Percentiles rank a stretch among this genome's conserved stretches.
Evolutionary conservation across 1,140 invertebrate genomes (phyloP).

Genomic region (Cyclargus thomasi): DNA sequence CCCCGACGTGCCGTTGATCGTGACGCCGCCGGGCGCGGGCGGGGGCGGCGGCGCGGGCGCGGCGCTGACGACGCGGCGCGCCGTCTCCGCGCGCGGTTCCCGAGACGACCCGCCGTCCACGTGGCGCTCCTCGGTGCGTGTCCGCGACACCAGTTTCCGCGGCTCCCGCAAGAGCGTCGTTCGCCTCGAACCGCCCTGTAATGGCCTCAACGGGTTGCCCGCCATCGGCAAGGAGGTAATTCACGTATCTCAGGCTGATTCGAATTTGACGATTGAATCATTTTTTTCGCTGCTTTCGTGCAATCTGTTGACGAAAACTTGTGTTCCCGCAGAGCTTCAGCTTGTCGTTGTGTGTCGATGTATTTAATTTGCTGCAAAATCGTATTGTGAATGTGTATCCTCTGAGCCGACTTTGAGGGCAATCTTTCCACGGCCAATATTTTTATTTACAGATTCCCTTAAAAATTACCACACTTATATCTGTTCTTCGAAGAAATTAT

Average conservation of each 20-base stretch:
- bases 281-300: conserved; percentile 20
- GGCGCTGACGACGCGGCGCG: conserved; percentile 52
- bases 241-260: conserved; percentile 51
- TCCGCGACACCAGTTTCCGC: conserved; percentile 77
- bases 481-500: not conserved
- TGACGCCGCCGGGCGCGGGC: conserved; percentile 50
- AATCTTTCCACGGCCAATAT: conserved; percentile 18
- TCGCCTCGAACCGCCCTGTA: conserved; percentile 77
- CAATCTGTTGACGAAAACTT: conserved; percentile 16
- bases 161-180: conserved; percentile 77
- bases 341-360: conserved; percentile 33
- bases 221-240: conserved; percentile 76
- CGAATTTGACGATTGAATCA: conserved; percentile 31
- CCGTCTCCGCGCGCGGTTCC: conserved; percentile 55
- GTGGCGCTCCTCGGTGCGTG: conserved; percentile 77
- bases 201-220: conserved; percentile 74
- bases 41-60: conserved; percentile 34
- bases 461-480: not conserved
- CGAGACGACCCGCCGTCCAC: conserved; percentile 60
- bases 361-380: conserved; percentile 39
- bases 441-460: conserved; percentile 5
- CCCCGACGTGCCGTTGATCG: conserved; percentile 63
- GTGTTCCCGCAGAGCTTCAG: conserved; percentile 31
- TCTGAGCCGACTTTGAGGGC: conserved; percentile 25
- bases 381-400: conserved; percentile 19